These are phyloP conservation scores for Aptenodytes forsteri DNA, from an alignment of 2,113 vertebrate species.

Conservation along the genomic window DNA sequence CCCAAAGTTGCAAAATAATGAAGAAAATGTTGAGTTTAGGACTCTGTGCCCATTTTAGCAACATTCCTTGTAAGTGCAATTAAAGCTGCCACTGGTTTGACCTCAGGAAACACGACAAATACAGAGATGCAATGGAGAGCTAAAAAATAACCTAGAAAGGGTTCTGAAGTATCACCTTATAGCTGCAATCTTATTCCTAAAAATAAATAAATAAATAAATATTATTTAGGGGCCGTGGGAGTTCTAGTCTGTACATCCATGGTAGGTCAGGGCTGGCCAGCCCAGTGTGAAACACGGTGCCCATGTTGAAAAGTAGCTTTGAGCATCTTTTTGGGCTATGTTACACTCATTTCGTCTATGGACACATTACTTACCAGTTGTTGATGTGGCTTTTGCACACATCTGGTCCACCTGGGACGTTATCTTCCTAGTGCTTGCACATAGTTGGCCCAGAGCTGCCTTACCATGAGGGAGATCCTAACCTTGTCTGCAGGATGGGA, in stretches of 20 bases:
- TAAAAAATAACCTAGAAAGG: background rate
- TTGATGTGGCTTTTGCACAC: background rate
- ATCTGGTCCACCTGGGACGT: background rate
- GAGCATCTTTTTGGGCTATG: background rate
- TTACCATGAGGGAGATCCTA: background rate
- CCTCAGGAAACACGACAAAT: background rate
- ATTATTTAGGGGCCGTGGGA: background rate
- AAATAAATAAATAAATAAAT: background rate
- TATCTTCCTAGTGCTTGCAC: background rate
- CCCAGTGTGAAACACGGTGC: background rate
- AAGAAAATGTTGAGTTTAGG: slow-evolving; percentile 67
- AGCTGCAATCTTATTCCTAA: background rate
- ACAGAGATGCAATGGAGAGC: background rate
- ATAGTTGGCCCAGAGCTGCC: background rate
- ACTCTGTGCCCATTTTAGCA: slow-evolving; percentile 58
- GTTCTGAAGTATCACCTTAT: background rate
- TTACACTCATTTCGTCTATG: background rate
- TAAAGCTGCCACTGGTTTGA: slow-evolving; percentile 40
- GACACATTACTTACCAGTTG: rapidly evolving
- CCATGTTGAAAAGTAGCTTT: background rate
- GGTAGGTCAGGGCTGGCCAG: background rate
- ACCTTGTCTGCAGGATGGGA: background rate
- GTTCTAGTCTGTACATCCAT: background rate
- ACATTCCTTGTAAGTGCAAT: slow-evolving; percentile 55
- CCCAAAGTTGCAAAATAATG: slow-evolving; percentile 75